phyloP scores from a whole-genome alignment of 2,113 vertebrate genomes.

The Sylvietta virens region DNA sequence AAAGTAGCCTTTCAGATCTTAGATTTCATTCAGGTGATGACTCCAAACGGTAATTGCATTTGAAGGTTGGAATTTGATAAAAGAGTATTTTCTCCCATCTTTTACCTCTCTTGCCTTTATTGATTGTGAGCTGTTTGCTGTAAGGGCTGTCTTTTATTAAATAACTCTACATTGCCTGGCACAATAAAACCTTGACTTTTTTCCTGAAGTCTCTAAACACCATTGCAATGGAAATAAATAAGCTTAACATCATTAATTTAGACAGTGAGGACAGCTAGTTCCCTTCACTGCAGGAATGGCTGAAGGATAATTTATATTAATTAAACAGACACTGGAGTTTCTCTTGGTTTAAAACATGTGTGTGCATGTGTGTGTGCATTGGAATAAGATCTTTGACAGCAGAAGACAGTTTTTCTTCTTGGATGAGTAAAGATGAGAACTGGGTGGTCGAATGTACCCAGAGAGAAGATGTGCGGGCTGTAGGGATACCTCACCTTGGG shows the following conservation, averaged over 20 bases:
- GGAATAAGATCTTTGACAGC: background rate
- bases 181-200: background rate
- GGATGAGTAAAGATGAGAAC: background rate
- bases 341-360: background rate
- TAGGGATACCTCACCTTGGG: background rate
- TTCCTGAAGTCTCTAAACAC: background rate
- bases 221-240: background rate
- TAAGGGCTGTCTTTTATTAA: conserved; percentile 3
- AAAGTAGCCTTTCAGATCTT: conserved; percentile 15
- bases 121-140: background rate
- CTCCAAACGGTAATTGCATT: conserved; percentile 22
- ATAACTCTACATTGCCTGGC: background rate
- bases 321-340: background rate
- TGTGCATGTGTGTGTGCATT: background rate
- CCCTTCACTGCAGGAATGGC: background rate
- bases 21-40: conserved; percentile 20
- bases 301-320: background rate
- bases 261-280: background rate
- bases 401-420: background rate
- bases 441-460: background rate
- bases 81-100: background rate
- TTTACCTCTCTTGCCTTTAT: conserved; percentile 22
- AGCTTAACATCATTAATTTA: background rate
- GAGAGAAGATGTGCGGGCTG: background rate
- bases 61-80: conserved; percentile 45